Conservation (phyloP, 1,140 invertebrate species). For the Drosophila santomea region DNA sequence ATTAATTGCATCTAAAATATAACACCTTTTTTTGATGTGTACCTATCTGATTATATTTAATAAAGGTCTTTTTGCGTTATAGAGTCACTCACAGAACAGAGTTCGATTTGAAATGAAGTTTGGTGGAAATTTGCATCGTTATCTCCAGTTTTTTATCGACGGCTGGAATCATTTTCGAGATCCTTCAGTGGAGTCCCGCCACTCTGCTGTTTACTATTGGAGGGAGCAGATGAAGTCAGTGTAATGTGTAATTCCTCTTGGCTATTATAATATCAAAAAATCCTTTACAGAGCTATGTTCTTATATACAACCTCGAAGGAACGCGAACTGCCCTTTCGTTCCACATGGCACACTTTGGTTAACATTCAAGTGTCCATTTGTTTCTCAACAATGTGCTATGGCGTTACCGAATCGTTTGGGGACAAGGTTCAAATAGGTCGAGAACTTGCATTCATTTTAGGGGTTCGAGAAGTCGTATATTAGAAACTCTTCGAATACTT, state of each 20-base stretch:
- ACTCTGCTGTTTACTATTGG: background rate
- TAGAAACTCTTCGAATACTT: too few species aligned
- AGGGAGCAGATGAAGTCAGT: slow-evolving; percentile 9
- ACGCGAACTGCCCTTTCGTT: background rate
- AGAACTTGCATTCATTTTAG: slow-evolving; percentile 37
- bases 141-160: background rate
- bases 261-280: too few species aligned
- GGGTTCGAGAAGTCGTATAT: too few species aligned
- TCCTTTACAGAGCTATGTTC: slow-evolving; percentile 13
- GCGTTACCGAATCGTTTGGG: slow-evolving; percentile 18
- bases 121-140: background rate
- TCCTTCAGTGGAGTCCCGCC: background rate
- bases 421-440: slow-evolving; percentile 34
- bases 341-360: slow-evolving; percentile 24
- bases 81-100: background rate
- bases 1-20: too few species aligned
- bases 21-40: background rate
- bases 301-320: slow-evolving; percentile 31
- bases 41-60: background rate
- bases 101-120: slow-evolving; percentile 1
- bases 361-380: background rate
- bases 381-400: background rate
- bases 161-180: background rate
- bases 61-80: too few species aligned
- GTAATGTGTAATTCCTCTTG: background rate